A percentile compares a stretch with the other conserved stretches of the same genome.
Conservation (phyloP, 92 coral and sea anemone genomes). For the Hydrozoanthus gracilis region DNA sequence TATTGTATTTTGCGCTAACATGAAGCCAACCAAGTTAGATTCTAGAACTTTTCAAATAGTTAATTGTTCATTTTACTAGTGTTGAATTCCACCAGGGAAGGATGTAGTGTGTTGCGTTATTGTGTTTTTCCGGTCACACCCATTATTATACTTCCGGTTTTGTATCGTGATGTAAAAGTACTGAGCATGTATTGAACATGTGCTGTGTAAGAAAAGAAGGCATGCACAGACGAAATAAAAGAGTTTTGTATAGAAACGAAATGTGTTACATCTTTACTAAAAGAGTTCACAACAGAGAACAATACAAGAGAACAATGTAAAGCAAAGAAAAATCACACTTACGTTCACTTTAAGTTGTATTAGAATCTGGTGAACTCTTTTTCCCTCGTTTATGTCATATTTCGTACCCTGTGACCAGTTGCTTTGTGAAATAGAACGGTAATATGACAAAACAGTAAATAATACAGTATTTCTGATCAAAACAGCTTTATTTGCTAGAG, state of each 20-base stretch:
- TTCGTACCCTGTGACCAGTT: slow-evolving; percentile 21
- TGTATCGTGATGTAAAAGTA: neutral
- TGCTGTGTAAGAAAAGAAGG: neutral
- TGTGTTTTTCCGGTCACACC: neutral
- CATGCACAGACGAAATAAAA: neutral
- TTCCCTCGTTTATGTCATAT: slow-evolving; percentile 12
- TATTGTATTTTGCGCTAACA: slow-evolving; percentile 43
- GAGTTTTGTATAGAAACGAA: neutral
- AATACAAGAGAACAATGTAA: neutral
- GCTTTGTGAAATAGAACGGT: slow-evolving; percentile 36
- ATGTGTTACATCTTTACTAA: neutral
- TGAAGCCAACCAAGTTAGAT: slow-evolving; percentile 41
- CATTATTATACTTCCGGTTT: too few species aligned
- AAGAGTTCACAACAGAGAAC: neutral
- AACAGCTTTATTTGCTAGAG: slow-evolving; percentile 35
- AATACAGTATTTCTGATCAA: slow-evolving; percentile 27
- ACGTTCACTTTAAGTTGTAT: neutral
- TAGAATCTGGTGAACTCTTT: slow-evolving; percentile 19
- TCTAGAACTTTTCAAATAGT: neutral
- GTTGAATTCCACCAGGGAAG: neutral
- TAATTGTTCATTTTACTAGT: neutral
- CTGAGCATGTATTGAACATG: neutral
- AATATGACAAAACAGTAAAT: slow-evolving; percentile 32
- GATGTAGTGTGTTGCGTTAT: neutral
- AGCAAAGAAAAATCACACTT: slow-evolving; percentile 7